Evolutionary conservation across 1,140 invertebrate genomes (phyloP), one percentile per base, ranked within the genome.

Genomic region (Drosophila melanica): DNA sequence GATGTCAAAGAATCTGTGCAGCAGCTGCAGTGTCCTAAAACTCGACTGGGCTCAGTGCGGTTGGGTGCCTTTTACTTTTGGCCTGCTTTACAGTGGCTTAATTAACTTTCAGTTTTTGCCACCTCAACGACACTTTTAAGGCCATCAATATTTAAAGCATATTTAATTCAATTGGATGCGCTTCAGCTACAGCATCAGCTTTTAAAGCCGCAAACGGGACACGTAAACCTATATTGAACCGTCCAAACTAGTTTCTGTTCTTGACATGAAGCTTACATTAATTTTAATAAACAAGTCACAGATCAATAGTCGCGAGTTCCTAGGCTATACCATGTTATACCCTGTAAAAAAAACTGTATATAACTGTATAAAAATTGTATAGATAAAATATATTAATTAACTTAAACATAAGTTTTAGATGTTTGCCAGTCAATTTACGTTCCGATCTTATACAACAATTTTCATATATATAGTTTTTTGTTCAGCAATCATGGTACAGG

Each of bases 11-110:
- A 63, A 53, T 66, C 68, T 59, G 60, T 59, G 42, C 27, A 44
- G 47, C 39, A 44, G 44, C 53, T 10, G 37, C 41, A 41, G 12
- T 23, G 30, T 47, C 65, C 63, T 57, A 67, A 41, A 51, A 23
- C 42, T 47, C 16, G 12, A 8, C 44, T 47, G 14, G 58, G 47
- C 11, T 16, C 50, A 39, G 37, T 45, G 51, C 27, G 27, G 27
- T 7, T 37, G 41, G 37, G 41, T 74, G 65, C 76, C 75, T 79
- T 62, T 82, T 76, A 79, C 80, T 78, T 76, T 78, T 76, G 62
- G 42, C 62, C 74, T 54, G 74, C 69, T 75, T 77, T 16, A 50
- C 41, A 51, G 35, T 54, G 64, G 58, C 59, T 81, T 68, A 81
- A 76, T 69, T 37, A 53, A 84, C 80, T 79, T 79, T 79, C 77